phyloP scores from a whole-genome alignment of 2,888 invertebrate species.

The Ceriagrion tenellum region DNA sequence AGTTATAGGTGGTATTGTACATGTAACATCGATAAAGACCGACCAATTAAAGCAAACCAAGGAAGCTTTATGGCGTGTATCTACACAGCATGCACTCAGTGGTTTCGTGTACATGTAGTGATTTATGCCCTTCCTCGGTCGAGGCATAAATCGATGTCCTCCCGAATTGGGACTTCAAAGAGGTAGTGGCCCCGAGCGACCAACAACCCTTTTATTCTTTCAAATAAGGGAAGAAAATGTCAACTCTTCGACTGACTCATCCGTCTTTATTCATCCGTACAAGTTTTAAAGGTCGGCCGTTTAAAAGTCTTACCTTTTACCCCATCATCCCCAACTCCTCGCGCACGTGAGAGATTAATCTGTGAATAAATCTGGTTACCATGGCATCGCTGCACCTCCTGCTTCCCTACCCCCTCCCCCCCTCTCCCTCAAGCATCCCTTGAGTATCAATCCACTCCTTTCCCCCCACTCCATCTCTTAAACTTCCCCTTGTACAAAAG shows the following conservation, averaged over 20 bases:
- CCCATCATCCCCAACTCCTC: not conserved
- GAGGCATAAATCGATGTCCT: not conserved
- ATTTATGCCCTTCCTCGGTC: too few relatives aligned
- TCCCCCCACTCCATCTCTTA: not conserved
- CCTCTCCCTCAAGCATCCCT: not conserved
- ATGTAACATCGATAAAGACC: too few relatives aligned
- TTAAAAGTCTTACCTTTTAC: not conserved
- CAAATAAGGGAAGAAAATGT: not conserved
- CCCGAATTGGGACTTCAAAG: not conserved
- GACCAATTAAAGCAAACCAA: too few relatives aligned
- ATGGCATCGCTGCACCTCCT: slow-evolving; percentile 15
- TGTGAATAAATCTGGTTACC: slow-evolving; percentile 6
- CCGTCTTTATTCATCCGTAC: not conserved
- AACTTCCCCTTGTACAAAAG: not conserved
- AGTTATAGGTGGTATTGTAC: too few relatives aligned
- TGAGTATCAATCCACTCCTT: not conserved
- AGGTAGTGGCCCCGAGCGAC: not conserved
- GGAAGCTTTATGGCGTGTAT: too few relatives aligned
- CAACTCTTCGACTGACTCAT: not conserved
- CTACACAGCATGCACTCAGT: too few relatives aligned
- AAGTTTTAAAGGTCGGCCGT: slow-evolving; percentile 5
- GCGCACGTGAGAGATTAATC: not conserved
- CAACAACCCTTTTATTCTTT: not conserved
- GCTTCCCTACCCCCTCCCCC: not conserved
- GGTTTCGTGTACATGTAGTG: too few relatives aligned